phyloP scores from a whole-genome alignment of 2,888 invertebrate species.

The Ichneumon xanthorius region DNA sequence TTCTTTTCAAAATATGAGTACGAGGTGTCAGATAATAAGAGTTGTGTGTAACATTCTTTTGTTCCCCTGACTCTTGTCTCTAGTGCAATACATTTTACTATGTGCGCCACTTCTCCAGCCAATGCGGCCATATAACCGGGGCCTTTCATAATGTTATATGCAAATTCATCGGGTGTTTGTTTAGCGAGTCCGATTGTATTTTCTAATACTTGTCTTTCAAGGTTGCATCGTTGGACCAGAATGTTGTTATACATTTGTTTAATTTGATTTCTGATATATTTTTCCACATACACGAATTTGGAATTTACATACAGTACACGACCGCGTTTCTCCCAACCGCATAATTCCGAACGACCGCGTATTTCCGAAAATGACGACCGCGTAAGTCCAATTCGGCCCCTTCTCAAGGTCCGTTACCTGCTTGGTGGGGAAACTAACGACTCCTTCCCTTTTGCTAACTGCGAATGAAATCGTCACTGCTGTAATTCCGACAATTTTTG shows the following conservation, averaged over 20 bases:
- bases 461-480: no score
- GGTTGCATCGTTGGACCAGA: neutral
- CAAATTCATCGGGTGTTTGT: neutral
- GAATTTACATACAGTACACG: slow-evolving; percentile 32
- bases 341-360: no score
- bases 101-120: slow-evolving; percentile 70
- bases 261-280: neutral
- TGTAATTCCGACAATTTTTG: no score
- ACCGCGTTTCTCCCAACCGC: no score
- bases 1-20: slow-evolving; percentile 60
- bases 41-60: slow-evolving; percentile 65
- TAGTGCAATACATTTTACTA: slow-evolving; percentile 68
- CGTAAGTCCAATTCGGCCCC: no score
- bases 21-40: slow-evolving; percentile 66
- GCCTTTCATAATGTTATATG: slow-evolving; percentile 60
- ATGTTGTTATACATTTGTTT: slow-evolving; percentile 4
- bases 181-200: neutral
- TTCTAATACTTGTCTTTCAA: neutral
- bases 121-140: slow-evolving; percentile 68
- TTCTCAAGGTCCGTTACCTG: no score
- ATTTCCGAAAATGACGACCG: no score
- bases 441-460: no score
- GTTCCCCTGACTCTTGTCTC: slow-evolving; percentile 52
- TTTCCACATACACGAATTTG: slow-evolving; percentile 18
- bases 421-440: no score